These are phyloP conservation scores for Ecliptopera silaceata DNA, from an alignment of 2,888 invertebrate species.

Conservation along the genomic window DNA sequence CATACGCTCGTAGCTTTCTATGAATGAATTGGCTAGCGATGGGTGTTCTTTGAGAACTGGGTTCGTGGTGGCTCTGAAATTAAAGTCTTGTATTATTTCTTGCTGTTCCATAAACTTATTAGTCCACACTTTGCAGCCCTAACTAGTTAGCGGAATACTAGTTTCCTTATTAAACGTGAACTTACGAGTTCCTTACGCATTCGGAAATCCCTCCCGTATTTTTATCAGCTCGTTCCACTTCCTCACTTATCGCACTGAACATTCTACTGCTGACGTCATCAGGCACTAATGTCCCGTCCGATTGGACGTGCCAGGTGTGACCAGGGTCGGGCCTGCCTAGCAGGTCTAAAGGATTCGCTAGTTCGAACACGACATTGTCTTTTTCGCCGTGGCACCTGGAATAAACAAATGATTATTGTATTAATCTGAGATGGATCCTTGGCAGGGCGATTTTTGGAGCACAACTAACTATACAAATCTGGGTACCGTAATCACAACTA, in stretches of 20 bases:
- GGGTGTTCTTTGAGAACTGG: conserved; percentile 57
- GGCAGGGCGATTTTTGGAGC: no score
- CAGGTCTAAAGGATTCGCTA: conserved; percentile 74
- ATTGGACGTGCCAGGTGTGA: conserved; percentile 56
- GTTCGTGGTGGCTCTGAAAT: conserved; percentile 56
- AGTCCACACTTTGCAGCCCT: no score
- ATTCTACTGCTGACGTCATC: conserved; percentile 49
- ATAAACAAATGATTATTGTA: conserved; percentile 5
- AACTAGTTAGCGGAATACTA: no score
- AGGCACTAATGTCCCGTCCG: conserved; percentile 60
- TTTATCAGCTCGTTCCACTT: conserved; percentile 57
- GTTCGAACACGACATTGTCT: conserved; percentile 83
- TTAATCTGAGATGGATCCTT: no score
- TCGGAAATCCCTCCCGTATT: conserved; percentile 57
- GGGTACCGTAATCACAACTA: no score
- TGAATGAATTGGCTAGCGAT: conserved; percentile 69
- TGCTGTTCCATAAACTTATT: no score
- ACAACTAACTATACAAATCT: no score
- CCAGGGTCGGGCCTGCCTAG: conserved; percentile 60
- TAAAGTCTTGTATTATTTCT: background rate
- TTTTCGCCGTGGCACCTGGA: conserved; percentile 87
- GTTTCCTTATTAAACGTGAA: conserved; percentile 10
- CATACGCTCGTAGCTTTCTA: conserved; percentile 85
- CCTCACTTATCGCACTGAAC: conserved; percentile 49
- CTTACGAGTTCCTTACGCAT: conserved; percentile 57